A percentile compares a stretch with the other conserved stretches of the same genome.
Conservation (phyloP, 2,888 invertebrate species). For the Ischnura elegans region DNA sequence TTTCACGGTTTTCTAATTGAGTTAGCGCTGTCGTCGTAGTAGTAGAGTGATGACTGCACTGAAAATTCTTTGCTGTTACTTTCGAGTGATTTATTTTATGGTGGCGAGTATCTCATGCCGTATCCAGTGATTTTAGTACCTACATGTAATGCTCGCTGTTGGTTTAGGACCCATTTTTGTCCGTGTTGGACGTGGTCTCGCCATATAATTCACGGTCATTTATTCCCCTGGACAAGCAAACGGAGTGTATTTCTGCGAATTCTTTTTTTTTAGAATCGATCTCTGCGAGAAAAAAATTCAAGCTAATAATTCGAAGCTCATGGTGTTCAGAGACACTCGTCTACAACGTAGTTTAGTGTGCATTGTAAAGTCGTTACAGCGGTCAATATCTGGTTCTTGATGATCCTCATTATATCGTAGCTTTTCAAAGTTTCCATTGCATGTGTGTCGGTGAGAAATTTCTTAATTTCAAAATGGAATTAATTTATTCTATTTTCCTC, state of each 20-base stretch:
- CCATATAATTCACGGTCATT: neutral
- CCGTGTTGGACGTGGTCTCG: neutral
- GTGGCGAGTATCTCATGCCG: neutral
- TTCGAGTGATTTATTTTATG: neutral
- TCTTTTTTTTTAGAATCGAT: neutral
- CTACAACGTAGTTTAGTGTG: neutral
- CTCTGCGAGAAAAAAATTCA: neutral
- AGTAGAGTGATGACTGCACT: neutral
- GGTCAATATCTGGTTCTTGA: neutral
- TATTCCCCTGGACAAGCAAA: neutral
- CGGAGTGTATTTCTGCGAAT: neutral
- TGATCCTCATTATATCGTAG: too few species aligned
- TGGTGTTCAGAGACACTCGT: neutral
- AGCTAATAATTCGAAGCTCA: neutral
- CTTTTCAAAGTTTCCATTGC: too few species aligned
- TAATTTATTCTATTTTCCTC: too few species aligned
- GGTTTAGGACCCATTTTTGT: constrained; percentile 25
- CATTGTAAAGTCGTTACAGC: neutral
- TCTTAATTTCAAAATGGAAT: neutral
- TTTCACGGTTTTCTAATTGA: neutral
- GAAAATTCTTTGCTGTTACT: neutral
- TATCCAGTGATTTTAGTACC: neutral
- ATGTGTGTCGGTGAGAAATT: neutral
- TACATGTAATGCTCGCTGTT: neutral
- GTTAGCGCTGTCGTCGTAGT: neutral